These are phyloP conservation scores for Lissonota sp. DNA, from an alignment of 2,888 invertebrate genomes.

Conservation along the genomic window DNA sequence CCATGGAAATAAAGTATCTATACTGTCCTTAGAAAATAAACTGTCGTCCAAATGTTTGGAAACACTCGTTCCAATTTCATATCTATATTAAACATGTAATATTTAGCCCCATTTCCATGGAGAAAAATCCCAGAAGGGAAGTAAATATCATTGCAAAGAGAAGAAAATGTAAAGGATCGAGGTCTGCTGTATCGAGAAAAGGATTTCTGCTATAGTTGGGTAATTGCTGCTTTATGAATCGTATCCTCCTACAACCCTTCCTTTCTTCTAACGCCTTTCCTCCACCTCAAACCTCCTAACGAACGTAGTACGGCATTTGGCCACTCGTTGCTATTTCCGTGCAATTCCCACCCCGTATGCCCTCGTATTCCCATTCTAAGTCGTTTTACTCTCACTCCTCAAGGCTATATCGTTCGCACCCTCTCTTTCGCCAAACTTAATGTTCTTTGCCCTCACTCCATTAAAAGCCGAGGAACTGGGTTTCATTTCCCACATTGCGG, in stretches of 20 bases:
- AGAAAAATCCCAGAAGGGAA: not conserved
- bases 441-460: conserved; percentile 80
- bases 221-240: conserved; percentile 83
- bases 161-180: conserved; percentile 8
- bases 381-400: conserved; percentile 58
- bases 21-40: no score
- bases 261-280: conserved; percentile 58
- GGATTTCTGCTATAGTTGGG: conserved; percentile 66
- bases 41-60: no score
- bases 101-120: no score
- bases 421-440: conserved; percentile 75
- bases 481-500: conserved; percentile 81
- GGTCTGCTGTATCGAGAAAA: conserved; percentile 30
- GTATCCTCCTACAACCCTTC: conserved; percentile 75
- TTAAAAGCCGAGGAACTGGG: conserved; percentile 81
- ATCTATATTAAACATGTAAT: no score
- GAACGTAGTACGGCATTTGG: conserved; percentile 44
- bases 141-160: conserved; percentile 7
- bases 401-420: conserved; percentile 40
- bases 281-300: conserved; percentile 49
- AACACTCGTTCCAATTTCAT: no score
- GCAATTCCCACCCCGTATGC: conserved; percentile 76
- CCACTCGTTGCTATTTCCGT: conserved; percentile 77
- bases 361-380: conserved; percentile 66
- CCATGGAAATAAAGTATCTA: no score